Percentiles rank a stretch among this genome's conserved stretches.
Conservation (phyloP, 1,140 invertebrate genomes). For the Brachionus angularis region DNA sequence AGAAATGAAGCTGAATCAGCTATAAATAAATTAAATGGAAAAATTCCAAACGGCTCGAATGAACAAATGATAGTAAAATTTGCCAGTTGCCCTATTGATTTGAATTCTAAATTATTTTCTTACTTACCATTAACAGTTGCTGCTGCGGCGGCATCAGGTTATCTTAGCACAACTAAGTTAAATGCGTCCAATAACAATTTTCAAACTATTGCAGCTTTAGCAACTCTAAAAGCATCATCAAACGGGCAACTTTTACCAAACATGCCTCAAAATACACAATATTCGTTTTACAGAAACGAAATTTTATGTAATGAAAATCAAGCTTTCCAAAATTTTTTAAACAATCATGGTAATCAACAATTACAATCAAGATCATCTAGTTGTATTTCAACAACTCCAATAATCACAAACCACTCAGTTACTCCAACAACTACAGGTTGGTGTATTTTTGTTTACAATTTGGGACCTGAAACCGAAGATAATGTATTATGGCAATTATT, state of each 20-base stretch:
- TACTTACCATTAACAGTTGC: not conserved
- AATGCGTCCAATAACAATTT: not conserved
- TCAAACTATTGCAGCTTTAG: not conserved
- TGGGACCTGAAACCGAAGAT: slow-evolving; percentile 95
- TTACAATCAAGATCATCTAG: not conserved
- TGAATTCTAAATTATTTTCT: not conserved
- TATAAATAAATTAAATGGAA: slow-evolving; percentile 94
- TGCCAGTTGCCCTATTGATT: slow-evolving; percentile 71
- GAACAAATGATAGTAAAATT: slow-evolving; percentile 99
- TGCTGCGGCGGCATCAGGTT: not conserved
- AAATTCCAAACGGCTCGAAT: slow-evolving; percentile 80
- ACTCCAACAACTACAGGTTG: slow-evolving; percentile 60
- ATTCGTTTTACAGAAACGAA: slow-evolving; percentile 20
- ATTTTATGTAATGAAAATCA: slow-evolving; percentile 19
- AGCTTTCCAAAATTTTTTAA: not conserved
- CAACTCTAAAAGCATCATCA: not conserved
- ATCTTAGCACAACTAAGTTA: not conserved
- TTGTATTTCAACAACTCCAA: not conserved
- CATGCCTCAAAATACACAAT: not conserved
- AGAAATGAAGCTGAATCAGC: slow-evolving; percentile 92
- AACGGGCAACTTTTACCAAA: not conserved
- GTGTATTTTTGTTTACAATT: slow-evolving; percentile 98
- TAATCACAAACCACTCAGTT: not conserved
- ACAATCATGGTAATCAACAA: not conserved
- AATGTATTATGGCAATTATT: slow-evolving; percentile 97